Evolutionary conservation across 2,797 vertebrate species (phyloP), one percentile per base, ranked within the genome.

Genomic region (Otolemur crassicaudatus): DNA sequence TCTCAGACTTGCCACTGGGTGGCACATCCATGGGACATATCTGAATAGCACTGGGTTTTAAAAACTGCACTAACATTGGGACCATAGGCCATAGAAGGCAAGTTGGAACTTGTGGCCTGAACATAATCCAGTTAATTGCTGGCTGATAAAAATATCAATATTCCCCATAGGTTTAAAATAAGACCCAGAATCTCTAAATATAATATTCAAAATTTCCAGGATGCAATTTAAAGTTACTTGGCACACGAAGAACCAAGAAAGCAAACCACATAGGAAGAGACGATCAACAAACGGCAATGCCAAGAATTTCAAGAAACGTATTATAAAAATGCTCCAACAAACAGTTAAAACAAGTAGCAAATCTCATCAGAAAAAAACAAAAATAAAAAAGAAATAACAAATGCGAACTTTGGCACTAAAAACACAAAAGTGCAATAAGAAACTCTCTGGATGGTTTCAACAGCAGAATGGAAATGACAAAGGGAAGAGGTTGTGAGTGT

Each of bases 321-420:
- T 80, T 69, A 61, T 67, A 84, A 90, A 85, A 95, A 95, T 56
- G 25, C 5, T 58, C 20, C 34, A 87, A 82, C 4, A 86, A 81
- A 9, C 34, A 89, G 58, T 70, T 85, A 69, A 80, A 91, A 43
- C 43, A 91, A 91, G 63, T 8, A 56, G 46, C 79, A 81, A 70
- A 20, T 75, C 31, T 70, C n/a, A 81, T 40, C 31, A 85, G 43
- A 65, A 84, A 94, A 72, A 94, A 72, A 53, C 43, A 84, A 83
- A 91, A 91, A 85, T 58, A 56, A 80, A 37, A 69, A 58, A 91
- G 82, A 87, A 91, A 22, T 67, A 63, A 22, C 19, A 61, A 90
- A 34, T 1, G 23, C 19, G 76, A 88, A 88, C 63, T 79, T 88
- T 70, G 76, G 73, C 43, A 88, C 53, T 76, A 49, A 93, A 92